Base-by-base conservation (phyloP, 2,888 invertebrate species). In the Dioctria linearis region DNA sequence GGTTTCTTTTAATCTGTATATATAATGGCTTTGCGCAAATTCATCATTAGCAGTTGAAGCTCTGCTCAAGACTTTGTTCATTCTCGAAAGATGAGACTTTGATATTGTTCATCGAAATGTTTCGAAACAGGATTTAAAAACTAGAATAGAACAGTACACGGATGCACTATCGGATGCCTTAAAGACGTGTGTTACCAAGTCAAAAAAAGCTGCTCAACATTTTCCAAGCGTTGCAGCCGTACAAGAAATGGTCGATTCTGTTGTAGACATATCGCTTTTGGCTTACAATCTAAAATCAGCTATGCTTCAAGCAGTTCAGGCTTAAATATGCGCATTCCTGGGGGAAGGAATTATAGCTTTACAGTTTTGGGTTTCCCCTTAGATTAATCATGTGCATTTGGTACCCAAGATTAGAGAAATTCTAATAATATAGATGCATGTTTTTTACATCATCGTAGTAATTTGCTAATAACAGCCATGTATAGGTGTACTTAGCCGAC, bases 221-320 rank as follows among this genome's bases (percentile, higher is more conserved):
- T 98, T 96, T 88, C 98, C 98, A 0, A 95, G 95, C 86, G 96
- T 97, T 8, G 92, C 92, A 54, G 96, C 96, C 0, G 96, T 97
- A 25, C 96, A 96, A 84, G 95, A 95, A 85, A 98, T 98, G 98
- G 96, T 98, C 5, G 96, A 96, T 86, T 93, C 96, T 4, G 95
- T 98, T 51, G 93, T 96, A 42, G 93, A 94, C 84, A 93, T 98
- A 59, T 96, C 96, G 0, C 94, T 94, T 85, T 91, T 95, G 78
- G 96, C 97, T 8, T 93, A 93, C 84, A 94, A 95, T 85, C 90
- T 97, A 78, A 95, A 96, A 84, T 90, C 93, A 80, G 93, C 93
- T 80, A 90, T 95, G 87, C 91, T 95, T 80, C 92, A 94, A 85
- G 93, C 94, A 6, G 94, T 75, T 25, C 75, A 75, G 49, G 75